phyloP scores from a whole-genome alignment of 2,113 vertebrate genomes.

The Oncorhynchus keta region DNA sequence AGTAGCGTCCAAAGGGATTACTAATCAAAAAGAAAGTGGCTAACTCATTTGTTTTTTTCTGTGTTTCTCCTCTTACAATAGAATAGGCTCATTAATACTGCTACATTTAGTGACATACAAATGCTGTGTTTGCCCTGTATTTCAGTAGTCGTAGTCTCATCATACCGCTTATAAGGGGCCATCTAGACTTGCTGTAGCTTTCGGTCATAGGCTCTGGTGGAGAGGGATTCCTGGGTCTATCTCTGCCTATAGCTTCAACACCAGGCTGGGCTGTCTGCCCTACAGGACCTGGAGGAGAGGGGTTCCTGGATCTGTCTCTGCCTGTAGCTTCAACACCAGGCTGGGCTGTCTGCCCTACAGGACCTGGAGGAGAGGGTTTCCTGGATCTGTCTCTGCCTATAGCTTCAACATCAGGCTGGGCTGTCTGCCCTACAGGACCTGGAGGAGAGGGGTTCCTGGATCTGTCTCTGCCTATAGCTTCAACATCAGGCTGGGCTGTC shows the following conservation, averaged over 20 bases:
- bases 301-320: background rate
- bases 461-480: constrained; percentile 22
- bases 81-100: background rate
- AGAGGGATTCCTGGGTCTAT: constrained; percentile 15
- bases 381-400: constrained; percentile 9
- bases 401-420: constrained; percentile 14
- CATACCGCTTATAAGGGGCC: constrained; percentile 57
- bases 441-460: constrained; percentile 11
- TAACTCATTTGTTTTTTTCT: constrained; percentile 39
- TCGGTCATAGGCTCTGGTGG: constrained; percentile 23
- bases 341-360: background rate
- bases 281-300: constrained; percentile 12
- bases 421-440: background rate
- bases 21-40: constrained; percentile 38
- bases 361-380: constrained; percentile 13
- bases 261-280: constrained; percentile 8
- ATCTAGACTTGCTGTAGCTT: constrained; percentile 35
- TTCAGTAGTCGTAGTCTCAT: constrained; percentile 20
- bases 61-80: background rate
- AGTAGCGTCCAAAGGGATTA: constrained; percentile 37
- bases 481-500: constrained; percentile 12
- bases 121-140: constrained; percentile 10
- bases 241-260: constrained; percentile 22
- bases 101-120: constrained; percentile 4
- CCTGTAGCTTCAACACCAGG: constrained; percentile 21